Conservation (phyloP, 2,113 vertebrate genomes). For the Paralichthys olivaceus region DNA sequence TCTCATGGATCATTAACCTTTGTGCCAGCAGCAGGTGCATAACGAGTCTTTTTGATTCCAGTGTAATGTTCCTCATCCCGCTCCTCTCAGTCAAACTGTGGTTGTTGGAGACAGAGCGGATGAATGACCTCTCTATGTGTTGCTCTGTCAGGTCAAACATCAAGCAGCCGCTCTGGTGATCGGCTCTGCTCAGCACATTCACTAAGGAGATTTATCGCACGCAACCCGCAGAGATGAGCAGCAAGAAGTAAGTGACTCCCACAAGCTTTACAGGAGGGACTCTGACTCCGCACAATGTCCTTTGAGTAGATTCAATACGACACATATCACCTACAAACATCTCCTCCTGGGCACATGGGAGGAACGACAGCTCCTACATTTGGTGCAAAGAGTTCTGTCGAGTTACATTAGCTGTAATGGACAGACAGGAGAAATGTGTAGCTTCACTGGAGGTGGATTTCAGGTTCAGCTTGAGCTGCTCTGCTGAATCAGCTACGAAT, state of each 20-base stretch:
- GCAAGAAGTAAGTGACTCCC: slow-evolving; percentile 77
- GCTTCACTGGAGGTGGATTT: background rate
- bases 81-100: too few relatives aligned
- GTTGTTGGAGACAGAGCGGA: too few relatives aligned
- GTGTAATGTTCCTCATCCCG: too few relatives aligned
- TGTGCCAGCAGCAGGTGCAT: background rate
- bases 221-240: slow-evolving; percentile 69
- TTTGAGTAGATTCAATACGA: too few relatives aligned
- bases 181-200: slow-evolving; percentile 41
- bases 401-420: too few relatives aligned
- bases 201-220: slow-evolving; percentile 12
- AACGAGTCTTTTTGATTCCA: background rate
- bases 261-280: too few relatives aligned
- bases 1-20: background rate
- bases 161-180: slow-evolving; percentile 48
- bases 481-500: background rate
- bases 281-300: too few relatives aligned
- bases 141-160: slow-evolving; percentile 59
- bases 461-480: background rate
- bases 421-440: background rate
- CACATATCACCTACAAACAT: background rate
- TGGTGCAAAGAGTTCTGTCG: too few relatives aligned
- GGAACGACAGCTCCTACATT: too few relatives aligned
- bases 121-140: slow-evolving; percentile 30
- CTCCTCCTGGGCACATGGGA: too few relatives aligned